Evolutionary conservation across 2,888 invertebrate species (phyloP).

Genomic region (Yponomeuta evonymella): DNA sequence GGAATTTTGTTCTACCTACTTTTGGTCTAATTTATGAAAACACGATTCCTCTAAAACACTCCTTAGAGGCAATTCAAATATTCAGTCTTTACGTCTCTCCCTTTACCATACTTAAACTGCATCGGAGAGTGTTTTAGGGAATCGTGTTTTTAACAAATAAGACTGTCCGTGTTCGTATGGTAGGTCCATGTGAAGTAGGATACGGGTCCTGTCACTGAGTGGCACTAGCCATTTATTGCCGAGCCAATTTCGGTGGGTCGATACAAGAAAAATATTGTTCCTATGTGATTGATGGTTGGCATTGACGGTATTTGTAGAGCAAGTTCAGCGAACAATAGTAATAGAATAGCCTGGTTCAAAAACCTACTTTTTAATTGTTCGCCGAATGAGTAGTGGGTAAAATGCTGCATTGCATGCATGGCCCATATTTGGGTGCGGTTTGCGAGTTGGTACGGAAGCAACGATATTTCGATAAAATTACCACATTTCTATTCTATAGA

Average conservation of each 20-base stretch:
- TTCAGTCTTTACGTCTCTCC: no score
- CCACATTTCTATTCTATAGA: no score
- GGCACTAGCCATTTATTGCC: conserved; percentile 45
- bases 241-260: conserved; percentile 45
- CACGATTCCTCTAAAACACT: no score
- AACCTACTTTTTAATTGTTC: conserved; percentile 26
- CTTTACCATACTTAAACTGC: no score
- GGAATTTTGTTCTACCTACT: no score
- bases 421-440: background rate
- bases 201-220: conserved; percentile 42
- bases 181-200: background rate
- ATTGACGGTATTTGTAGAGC: conserved; percentile 23
- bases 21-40: no score
- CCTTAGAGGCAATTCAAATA: no score
- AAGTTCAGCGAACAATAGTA: conserved; percentile 17
- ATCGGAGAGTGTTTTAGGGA: no score
- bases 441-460: no score
- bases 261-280: conserved; percentile 60
- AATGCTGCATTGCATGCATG: background rate
- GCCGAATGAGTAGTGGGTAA: background rate
- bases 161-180: background rate
- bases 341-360: conserved; percentile 26
- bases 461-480: no score
- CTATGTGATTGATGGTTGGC: conserved; percentile 59
- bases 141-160: background rate